Percentiles rank a stretch among this genome's conserved stretches.
These are phyloP conservation scores for Tenthredo mesomela DNA, from an alignment of 2,888 invertebrate species.

Conservation along the genomic window DNA sequence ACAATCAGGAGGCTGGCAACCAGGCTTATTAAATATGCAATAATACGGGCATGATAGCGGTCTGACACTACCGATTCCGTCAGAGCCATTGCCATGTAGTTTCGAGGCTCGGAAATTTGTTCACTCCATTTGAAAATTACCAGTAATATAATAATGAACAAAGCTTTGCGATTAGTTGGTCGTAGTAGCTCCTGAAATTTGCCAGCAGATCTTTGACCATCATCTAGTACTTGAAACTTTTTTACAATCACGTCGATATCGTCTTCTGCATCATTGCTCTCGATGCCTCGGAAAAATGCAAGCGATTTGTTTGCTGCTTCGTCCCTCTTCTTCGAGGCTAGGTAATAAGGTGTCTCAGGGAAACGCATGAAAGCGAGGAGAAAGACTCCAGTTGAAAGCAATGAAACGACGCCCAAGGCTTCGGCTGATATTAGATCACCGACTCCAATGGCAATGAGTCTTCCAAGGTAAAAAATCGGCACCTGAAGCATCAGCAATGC, in stretches of 20 bases:
- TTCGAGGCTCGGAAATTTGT: background rate
- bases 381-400: background rate
- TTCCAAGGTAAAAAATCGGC: background rate
- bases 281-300: background rate
- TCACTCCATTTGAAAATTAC: slow-evolving; percentile 22
- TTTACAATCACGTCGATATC: background rate
- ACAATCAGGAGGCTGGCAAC: background rate
- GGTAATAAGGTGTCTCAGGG: slow-evolving; percentile 23
- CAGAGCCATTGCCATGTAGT: background rate
- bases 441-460: slow-evolving; percentile 1
- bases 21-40: background rate
- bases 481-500: slow-evolving; percentile 33
- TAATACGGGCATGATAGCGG: background rate
- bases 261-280: background rate
- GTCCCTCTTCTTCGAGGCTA: background rate
- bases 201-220: background rate
- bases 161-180: slow-evolving; percentile 13
- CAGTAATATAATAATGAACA: background rate
- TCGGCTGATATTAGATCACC: background rate
- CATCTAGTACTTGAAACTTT: background rate
- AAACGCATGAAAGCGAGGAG: slow-evolving; percentile 3
- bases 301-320: background rate
- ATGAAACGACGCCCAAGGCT: background rate
- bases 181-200: background rate
- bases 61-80: background rate